Evolutionary conservation across 2,113 vertebrate genomes (phyloP).

Genomic region (Empidonax alnorum): DNA sequence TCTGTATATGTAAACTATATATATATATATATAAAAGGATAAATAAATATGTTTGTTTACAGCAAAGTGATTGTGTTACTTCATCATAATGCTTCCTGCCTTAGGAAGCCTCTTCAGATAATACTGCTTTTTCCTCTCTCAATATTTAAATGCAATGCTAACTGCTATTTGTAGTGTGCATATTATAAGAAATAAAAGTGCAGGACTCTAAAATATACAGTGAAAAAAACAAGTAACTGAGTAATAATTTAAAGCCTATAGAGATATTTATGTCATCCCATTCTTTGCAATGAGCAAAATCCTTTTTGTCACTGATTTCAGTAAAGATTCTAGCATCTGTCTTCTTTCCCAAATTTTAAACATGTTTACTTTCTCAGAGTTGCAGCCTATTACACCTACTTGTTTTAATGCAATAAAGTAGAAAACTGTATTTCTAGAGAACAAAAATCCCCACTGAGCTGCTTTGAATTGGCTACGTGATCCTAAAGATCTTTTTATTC

Average conservation of each 20-base stretch:
- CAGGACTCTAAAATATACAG: neutral
- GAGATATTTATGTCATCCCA: neutral
- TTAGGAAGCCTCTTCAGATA: slow-evolving; percentile 37
- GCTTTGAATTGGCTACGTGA: slow-evolving; percentile 8
- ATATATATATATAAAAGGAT: neutral
- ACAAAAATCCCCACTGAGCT: slow-evolving; percentile 19
- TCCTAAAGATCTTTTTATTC: slow-evolving; percentile 44
- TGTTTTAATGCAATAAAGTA: neutral
- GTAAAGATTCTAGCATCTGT: neutral
- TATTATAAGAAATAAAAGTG: slow-evolving; percentile 25
- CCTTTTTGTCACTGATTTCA: neutral
- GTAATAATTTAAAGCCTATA: neutral
- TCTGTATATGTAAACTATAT: neutral
- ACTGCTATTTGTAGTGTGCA: slow-evolving; percentile 33
- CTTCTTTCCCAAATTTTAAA: slow-evolving; percentile 6
- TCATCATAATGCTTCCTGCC: slow-evolving; percentile 18
- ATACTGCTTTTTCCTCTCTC: neutral
- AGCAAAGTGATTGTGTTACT: slow-evolving; percentile 33
- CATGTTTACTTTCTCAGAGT: slow-evolving; percentile 13
- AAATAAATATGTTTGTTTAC: neutral
- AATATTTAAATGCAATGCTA: slow-evolving; percentile 42
- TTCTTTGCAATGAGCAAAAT: neutral
- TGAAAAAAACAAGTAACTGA: neutral
- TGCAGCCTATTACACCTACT: neutral
- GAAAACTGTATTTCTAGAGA: slow-evolving; percentile 13